A percentile compares a stretch with the other conserved stretches of the same genome.
phyloP scores from a whole-genome alignment of 2,888 invertebrate species.

The Pardosa pseudoannulata region DNA sequence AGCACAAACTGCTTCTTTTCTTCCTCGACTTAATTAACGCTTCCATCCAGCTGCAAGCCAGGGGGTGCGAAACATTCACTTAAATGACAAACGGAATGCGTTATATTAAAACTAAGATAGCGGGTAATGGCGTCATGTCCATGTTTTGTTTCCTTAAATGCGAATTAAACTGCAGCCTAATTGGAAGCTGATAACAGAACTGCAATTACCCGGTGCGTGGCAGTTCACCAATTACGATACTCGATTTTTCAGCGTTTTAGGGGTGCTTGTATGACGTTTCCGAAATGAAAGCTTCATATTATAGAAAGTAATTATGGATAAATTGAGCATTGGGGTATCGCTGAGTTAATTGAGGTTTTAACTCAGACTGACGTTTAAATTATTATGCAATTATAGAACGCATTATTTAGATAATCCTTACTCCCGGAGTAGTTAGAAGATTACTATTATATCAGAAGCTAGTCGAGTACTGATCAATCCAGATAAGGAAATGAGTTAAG shows the following conservation, averaged over 20 bases:
- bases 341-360: background rate
- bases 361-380: background rate
- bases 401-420: background rate
- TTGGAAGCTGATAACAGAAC: background rate
- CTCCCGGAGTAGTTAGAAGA: background rate
- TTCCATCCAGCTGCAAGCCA: too few relatives aligned
- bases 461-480: too few relatives aligned
- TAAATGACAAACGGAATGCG: background rate
- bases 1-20: too few relatives aligned
- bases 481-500: too few relatives aligned
- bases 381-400: background rate
- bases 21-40: too few relatives aligned
- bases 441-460: too few relatives aligned
- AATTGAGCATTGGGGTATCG: background rate
- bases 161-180: background rate
- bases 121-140: background rate
- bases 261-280: background rate
- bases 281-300: background rate
- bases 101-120: background rate
- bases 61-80: background rate
- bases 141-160: background rate
- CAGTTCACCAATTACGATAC: background rate
- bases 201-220: background rate
- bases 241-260: background rate
- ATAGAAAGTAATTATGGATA: background rate